phyloP scores from a whole-genome alignment of 2,888 invertebrate species.

The Himalopsyche anomala region DNA sequence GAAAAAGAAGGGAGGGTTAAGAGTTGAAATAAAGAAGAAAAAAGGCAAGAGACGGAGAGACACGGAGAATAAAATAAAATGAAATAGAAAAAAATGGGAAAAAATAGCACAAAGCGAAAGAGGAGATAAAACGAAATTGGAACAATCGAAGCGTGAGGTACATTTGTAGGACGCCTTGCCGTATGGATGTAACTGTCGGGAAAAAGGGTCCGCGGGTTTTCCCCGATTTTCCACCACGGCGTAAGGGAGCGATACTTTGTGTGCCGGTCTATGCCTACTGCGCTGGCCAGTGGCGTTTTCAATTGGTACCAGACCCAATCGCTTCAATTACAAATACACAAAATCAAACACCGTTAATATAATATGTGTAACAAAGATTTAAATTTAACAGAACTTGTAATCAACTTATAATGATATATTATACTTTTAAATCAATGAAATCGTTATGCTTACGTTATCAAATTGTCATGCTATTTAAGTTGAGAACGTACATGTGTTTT shows the following conservation, averaged over 20 bases:
- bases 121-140: constrained; percentile 78
- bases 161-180: constrained; percentile 66
- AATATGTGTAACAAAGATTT: too few relatives aligned
- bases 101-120: constrained; percentile 76
- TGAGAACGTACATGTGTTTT: too few relatives aligned
- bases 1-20: constrained; percentile 46
- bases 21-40: constrained; percentile 52
- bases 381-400: too few relatives aligned
- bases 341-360: too few relatives aligned
- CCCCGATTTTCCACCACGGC: constrained; percentile 48
- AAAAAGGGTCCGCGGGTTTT: constrained; percentile 53
- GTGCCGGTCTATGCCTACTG: constrained; percentile 21
- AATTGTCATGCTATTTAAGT: too few relatives aligned
- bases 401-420: too few relatives aligned
- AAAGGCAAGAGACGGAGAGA: constrained; percentile 67
- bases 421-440: too few relatives aligned
- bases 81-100: constrained; percentile 75
- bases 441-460: too few relatives aligned
- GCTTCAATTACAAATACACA: too few relatives aligned
- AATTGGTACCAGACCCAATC: too few relatives aligned
- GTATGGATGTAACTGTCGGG: constrained; percentile 59
- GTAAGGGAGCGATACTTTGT: constrained; percentile 27
- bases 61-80: constrained; percentile 68
- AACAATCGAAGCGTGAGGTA: constrained; percentile 76
- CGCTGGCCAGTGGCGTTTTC: constrained; percentile 16